phyloP scores from a whole-genome alignment of 2,113 vertebrate genomes.

The Macrotis lagotis region DNA sequence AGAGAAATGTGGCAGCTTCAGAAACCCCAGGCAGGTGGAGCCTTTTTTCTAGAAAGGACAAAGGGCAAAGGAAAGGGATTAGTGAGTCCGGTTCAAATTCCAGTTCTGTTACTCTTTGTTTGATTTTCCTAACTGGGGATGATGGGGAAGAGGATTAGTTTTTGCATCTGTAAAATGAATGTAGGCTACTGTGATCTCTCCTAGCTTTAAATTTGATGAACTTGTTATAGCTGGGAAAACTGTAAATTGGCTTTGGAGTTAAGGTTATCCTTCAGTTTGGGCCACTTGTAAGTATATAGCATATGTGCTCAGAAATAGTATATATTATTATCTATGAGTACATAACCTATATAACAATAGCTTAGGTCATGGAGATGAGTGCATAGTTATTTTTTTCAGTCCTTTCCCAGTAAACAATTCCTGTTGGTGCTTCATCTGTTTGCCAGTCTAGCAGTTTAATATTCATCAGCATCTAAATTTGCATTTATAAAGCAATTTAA shows the following conservation, averaged over 20 bases:
- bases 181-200: background rate
- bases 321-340: background rate
- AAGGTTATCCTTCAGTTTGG: background rate
- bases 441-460: background rate
- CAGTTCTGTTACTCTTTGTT: background rate
- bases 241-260: background rate
- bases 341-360: background rate
- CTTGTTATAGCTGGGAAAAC: background rate
- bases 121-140: background rate
- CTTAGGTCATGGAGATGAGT: background rate
- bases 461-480: background rate
- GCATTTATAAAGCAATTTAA: background rate
- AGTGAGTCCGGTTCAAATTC: background rate
- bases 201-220: background rate
- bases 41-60: background rate
- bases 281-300: background rate
- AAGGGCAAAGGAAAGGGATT: background rate
- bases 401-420: conserved; percentile 13
- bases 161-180: background rate
- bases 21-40: conserved; percentile 25
- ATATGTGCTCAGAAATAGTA: accelerated
- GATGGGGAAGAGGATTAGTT: background rate
- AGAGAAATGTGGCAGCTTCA: background rate
- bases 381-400: background rate
- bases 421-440: conserved; percentile 11